Base-by-base conservation (phyloP, 2,888 invertebrate genomes). In the Therioaphis trifolii region DNA sequence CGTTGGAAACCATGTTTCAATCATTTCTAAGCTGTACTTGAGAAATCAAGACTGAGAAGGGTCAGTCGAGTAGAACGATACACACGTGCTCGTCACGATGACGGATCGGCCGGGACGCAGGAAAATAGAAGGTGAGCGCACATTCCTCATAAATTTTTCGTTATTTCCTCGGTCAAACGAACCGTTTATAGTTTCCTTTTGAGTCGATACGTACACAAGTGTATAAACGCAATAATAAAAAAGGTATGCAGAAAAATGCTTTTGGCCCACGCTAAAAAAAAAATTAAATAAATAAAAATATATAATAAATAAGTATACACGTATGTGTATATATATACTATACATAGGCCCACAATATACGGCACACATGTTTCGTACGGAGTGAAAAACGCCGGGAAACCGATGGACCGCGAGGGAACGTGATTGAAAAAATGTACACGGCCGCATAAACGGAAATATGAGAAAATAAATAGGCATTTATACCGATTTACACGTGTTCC, bases 361-460 rank as follows among this genome's bases (percentile, higher is more conserved):
- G 14, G 2, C 11, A 35, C 24, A 35, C 29, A 7, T 11, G 35
- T 14, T 14, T 21, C 46, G 7, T 15, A 18, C 29, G 29, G 15
- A n/a, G 21, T 29, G 43, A 27, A 58, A 71, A 55, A 43, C 55
- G 66, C 40, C 27, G 52, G 15, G 27, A 55, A 71, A 35, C 29
- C 71, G 61, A 58, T 72, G 71, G 71, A 80, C 80, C 80, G 80
- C 29, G 71, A 69, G 46, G 11, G 15, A 80, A 46, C 61, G 35
- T 61, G 71, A 72, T 80, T 63, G 72, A 80, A 80, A 61, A 72
- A 71, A 58, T 46, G n/a, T n/a, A n/a, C n/a, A n/a, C n/a, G n/a
- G n/a, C n/a, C n/a, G n/a, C n/a, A n/a, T n/a, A 55, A 72, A 80
- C 72, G n/a, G 43, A 72, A 72, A 72, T 72, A 58, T n/a, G 76